Evolutionary conservation across 2,113 vertebrate genomes (phyloP), one percentile per base, ranked within the genome.

Genomic region (Capreolus pygargus): DNA sequence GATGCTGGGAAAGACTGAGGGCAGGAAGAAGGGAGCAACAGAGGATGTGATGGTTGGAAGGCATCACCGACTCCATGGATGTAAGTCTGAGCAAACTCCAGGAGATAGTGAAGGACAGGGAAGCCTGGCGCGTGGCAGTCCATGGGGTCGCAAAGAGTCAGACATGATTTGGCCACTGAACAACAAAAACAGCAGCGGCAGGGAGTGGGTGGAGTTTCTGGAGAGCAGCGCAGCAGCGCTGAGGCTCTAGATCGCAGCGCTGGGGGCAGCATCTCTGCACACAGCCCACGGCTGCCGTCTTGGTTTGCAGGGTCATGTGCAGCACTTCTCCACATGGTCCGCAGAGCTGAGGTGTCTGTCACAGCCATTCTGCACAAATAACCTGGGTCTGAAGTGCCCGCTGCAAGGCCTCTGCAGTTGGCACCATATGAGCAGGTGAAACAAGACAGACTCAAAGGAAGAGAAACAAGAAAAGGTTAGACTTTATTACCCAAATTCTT

Each of bases 121-220:
- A 39, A 74, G 67, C 67, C 67, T 6, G 67, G 36, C 10, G 0
- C 9, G 12, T 23, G 39, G n/a, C 36, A 74, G 10, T 74, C 67
- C 67, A 25, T 39, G 67, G 67, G 67, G 67, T 74, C 21, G 0
- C 36, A 74, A 74, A 74, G n/a, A 39, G 19, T 70, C 67, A 70
- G 36, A 39, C 67, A 39, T 39, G 67, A 25, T 74, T 74, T 74
- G 39, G 10, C 67, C 39, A 39, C 36, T 39, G 67, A 74, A 39
- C 67, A 27, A 10, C 57, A 74, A 23, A 21, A 39, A 74, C 19
- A 74, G 0, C 36, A 74, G 67, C 21, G 25, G 81, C 21, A 23
- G 33, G n/a, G 33, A 36, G n/a, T 2, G 13, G 81, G 52, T 2
- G 7, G 33, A 27, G 52, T 6, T 27, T 54, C n/a, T 4, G 0